These are phyloP conservation scores for Procambarus clarkii DNA, from an alignment of 1,140 invertebrate genomes.

Conservation along the genomic window DNA sequence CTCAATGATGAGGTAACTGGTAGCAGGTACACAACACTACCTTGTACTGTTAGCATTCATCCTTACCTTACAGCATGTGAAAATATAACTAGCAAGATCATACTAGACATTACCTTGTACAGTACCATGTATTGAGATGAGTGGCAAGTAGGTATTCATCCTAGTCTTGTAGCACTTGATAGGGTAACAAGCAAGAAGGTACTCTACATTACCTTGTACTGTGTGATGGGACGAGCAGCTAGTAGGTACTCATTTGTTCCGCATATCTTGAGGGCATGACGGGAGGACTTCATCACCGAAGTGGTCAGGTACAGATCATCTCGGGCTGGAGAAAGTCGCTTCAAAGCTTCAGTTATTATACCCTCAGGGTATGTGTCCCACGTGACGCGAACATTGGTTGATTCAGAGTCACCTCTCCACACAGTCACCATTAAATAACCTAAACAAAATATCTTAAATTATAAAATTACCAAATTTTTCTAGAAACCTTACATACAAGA, in stretches of 20 bases:
- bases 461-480: no score
- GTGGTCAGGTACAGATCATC: neutral
- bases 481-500: no score
- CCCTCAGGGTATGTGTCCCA: constrained; percentile 64
- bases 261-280: constrained; percentile 77
- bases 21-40: no score
- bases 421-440: constrained; percentile 64
- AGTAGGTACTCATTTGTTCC: constrained; percentile 77
- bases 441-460: neutral
- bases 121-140: no score
- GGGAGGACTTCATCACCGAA: neutral
- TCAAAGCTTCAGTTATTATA: constrained; percentile 35
- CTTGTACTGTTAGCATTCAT: no score
- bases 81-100: no score
- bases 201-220: constrained; percentile 75
- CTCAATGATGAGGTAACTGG: no score
- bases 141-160: no score
- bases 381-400: constrained; percentile 16
- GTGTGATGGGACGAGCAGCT: constrained; percentile 75
- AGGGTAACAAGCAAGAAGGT: neutral
- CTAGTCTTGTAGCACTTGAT: no score
- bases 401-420: constrained; percentile 36
- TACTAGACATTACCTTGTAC: no score
- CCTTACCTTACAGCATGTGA: no score
- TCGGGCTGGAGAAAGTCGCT: neutral